Base-by-base conservation (phyloP, 2,113 vertebrate genomes). In the Rhynchomys soricoides region DNA sequence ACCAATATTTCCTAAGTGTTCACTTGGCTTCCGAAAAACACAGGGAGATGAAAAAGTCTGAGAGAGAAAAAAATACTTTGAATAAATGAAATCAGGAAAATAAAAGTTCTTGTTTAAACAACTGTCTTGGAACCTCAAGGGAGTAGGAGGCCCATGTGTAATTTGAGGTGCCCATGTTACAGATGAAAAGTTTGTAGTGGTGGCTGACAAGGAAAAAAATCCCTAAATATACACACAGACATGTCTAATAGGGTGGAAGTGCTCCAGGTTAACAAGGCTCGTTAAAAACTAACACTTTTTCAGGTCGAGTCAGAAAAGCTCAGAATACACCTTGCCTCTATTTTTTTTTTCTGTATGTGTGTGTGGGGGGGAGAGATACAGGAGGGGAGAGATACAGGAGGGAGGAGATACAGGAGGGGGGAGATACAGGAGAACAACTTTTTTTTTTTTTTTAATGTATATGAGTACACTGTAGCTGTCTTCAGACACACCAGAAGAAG, bases 61-160 rank as follows among this genome's bases (percentile, higher is more conserved):
- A 29, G n/a, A 78, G 45, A 89, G 52, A 22, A 10, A 59, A 66
- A 93, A 82, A 43, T 31, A 15, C 45, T 92, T 57, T 50, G 31
- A 29, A n/a, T 86, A 91, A 86, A 89, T 91, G 91, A 96, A 90
- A 57, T 90, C 45, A 74, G 89, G 24, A 94, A 94, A 94, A 86
- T 45, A 73, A 37, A 91, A 37, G 40, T 85, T 73, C 68, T 85
- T 91, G 79, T 48, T 87, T 59, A 68, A 64, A 89, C 21, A 34
- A 74, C 19, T 62, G 70, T 43, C 29, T 19, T 40, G 62, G 40
- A 94, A 86, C 4, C 26, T 31, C n/a, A 77, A 86, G 0, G 34
- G 55, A 96, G 17, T 31, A 82, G 91, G 22, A 26, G 31, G 26
- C 11, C 4, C 7, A 34, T 10, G 68, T 62, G 52, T 62, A 21